Evolutionary conservation across 2,888 invertebrate genomes (phyloP), one percentile per base, ranked within the genome.

Genomic region (Diarsia mendica): DNA sequence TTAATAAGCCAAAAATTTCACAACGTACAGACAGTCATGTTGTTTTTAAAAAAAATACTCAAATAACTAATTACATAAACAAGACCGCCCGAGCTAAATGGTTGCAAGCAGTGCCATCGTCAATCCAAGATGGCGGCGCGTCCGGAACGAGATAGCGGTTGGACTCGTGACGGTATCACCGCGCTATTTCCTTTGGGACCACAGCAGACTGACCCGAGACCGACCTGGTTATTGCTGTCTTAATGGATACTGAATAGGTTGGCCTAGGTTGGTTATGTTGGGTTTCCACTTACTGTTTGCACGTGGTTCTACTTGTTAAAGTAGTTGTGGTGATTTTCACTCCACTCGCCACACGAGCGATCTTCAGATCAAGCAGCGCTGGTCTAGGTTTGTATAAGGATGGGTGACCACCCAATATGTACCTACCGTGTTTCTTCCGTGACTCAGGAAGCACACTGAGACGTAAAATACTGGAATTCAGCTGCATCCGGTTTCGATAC

Each of bases 131-230:
- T 79, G 83, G 83, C 63, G 11, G 53, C 69, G n/a, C 49, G 15
- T 79, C 81, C 83, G 81, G 64, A 61, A 13, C 49, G 53, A n/a
- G 81, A 78, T 81, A 74, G 70, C 33, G 23, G 67, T 65, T 63
- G 44, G 11, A 46, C 61, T 67, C 33, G 58, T 55, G 58, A 69
- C 53, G 67, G 53, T 82, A 83, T 79, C 72, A 79, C 76, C 33
- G 33, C 55, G 60, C 80, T 67, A 80, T 82, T 82, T 82, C 82
- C 82, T 83, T 66, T 72, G 58, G 33, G 61, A 44, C 20, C 48
- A 48, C 66, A n/a, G 63, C 72, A 72, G 72, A 44, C 23, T 67
- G 83, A 83, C 82, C 83, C 49, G 69, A 46, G 51, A 49, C 49
- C 65, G 83, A 75, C 79, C 75, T 74, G 71, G 53, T 68, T 68